Conservation (phyloP, 2,888 invertebrate species). For the Pandemis corylana region DNA sequence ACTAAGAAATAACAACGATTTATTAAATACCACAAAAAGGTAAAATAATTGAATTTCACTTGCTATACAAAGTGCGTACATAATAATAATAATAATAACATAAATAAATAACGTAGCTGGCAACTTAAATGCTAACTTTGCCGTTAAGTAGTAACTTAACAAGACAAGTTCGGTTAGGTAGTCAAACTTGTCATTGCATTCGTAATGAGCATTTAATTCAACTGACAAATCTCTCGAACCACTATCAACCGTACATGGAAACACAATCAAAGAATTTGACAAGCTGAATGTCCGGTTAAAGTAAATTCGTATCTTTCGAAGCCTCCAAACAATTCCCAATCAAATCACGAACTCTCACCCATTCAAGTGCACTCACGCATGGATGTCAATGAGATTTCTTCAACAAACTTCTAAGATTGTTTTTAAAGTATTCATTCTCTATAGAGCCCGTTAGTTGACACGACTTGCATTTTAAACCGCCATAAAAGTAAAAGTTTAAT, state of each 20-base stretch:
- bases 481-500: conserved; percentile 82
- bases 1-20: too few relatives aligned
- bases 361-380: conserved; percentile 24
- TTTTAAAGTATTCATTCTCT: conserved; percentile 32
- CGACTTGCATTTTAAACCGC: conserved; percentile 74
- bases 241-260: conserved; percentile 27
- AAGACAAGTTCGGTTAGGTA: neutral
- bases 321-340: conserved; percentile 17
- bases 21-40: too few relatives aligned
- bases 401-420: conserved; percentile 22
- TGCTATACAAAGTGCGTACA: too few relatives aligned
- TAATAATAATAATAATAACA: too few relatives aligned
- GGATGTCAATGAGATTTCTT: conserved; percentile 33
- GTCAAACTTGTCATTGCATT: conserved; percentile 9
- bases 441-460: conserved; percentile 68
- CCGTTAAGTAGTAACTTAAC: neutral
- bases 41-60: too few relatives aligned
- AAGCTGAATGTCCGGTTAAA: conserved; percentile 14
- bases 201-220: conserved; percentile 12
- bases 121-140: neutral
- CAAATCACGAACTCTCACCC: conserved; percentile 24
- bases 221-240: conserved; percentile 21
- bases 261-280: conserved; percentile 35
- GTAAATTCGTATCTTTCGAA: conserved; percentile 9
- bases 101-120: neutral